These are phyloP conservation scores for Loripinus fragilis DNA, from an alignment of 2,888 invertebrate genomes.

Conservation along the genomic window DNA sequence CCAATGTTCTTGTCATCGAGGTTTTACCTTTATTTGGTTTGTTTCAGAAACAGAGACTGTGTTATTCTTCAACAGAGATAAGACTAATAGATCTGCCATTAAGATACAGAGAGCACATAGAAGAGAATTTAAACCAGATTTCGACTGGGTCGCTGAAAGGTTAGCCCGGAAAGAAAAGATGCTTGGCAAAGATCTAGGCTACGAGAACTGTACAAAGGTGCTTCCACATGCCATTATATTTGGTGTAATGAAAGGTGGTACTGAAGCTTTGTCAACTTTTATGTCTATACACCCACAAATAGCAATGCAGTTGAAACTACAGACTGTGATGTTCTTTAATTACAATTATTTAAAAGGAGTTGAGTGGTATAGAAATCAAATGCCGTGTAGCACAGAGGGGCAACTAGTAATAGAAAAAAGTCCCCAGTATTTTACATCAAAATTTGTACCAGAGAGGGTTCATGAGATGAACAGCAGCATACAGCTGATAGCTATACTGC, in stretches of 20 bases:
- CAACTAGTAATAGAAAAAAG: not conserved
- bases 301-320: not conserved
- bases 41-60: too few species aligned
- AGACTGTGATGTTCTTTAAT: not conserved
- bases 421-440: not conserved
- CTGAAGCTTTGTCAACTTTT: not conserved
- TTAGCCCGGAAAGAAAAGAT: not conserved
- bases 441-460: not conserved
- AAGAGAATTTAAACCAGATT: too few species aligned
- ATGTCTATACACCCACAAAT: not conserved
- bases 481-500: not conserved
- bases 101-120: too few species aligned
- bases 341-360: not conserved
- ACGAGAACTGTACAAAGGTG: not conserved
- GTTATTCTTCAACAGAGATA: too few species aligned
- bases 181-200: not conserved
- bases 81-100: too few species aligned
- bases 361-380: not conserved
- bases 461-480: constrained; percentile 1
- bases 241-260: not conserved
- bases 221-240: not conserved
- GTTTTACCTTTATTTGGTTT: too few species aligned
- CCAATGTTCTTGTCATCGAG: too few species aligned
- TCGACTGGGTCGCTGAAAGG: not conserved
- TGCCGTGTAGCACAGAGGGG: not conserved